Evolutionary conservation across 2,797 vertebrate genomes (phyloP).

Genomic region (Thaleichthys pacificus): DNA sequence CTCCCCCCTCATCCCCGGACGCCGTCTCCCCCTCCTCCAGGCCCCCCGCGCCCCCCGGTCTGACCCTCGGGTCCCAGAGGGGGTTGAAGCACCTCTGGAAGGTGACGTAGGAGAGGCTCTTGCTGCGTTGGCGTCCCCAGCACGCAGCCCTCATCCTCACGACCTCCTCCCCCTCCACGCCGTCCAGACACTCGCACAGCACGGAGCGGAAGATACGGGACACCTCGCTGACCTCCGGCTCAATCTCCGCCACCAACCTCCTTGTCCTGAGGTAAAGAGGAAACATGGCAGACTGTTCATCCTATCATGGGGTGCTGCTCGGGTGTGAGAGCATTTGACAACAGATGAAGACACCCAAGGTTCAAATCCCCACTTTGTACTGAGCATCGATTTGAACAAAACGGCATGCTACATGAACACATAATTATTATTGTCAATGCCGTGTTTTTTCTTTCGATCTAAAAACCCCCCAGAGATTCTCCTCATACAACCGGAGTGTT

Average conservation of each 20-base stretch:
- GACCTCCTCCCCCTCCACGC: conserved; percentile 31
- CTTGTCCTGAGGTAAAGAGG: conserved; percentile 41
- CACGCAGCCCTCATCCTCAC: background rate
- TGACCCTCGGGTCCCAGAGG: conserved; percentile 5
- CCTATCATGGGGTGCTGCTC: too few relatives aligned
- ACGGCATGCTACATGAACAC: background rate
- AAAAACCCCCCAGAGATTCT: background rate
- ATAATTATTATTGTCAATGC: background rate
- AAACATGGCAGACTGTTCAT: background rate
- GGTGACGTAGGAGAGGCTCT: conserved; percentile 50
- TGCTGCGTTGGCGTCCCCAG: conserved; percentile 32
- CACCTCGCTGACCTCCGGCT: conserved; percentile 52
- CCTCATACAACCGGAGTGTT: too few relatives aligned
- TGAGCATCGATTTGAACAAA: too few relatives aligned
- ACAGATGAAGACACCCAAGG: too few relatives aligned
- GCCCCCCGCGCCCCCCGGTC: background rate
- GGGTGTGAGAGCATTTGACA: too few relatives aligned
- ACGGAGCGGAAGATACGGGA: conserved; percentile 48
- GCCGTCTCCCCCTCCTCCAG: conserved; percentile 10
- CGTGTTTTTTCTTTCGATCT: background rate
- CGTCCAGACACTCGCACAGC: conserved; percentile 46
- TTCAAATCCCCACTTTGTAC: too few relatives aligned
- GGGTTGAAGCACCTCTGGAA: conserved; percentile 36
- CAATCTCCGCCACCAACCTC: conserved; percentile 50
- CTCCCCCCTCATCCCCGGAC: conserved; percentile 7